Conservation (phyloP, 2,797 vertebrate species). For the Cossypha heuglini region DNA sequence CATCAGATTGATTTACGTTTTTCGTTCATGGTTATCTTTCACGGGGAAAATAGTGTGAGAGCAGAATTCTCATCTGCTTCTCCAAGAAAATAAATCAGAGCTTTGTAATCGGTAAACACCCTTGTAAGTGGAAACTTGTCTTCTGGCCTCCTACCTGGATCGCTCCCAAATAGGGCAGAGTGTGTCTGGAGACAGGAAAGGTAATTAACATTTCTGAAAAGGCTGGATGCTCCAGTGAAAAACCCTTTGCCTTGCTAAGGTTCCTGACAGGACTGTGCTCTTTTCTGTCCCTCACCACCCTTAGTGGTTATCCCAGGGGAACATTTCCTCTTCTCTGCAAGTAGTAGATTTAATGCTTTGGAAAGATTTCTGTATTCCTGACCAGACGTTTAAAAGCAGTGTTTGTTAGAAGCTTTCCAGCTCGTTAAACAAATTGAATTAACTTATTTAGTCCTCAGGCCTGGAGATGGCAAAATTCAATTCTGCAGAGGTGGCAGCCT, state of each 20-base stretch:
- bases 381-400: background rate
- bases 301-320: background rate
- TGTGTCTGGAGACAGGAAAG: background rate
- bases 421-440: constrained; percentile 43
- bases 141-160: background rate
- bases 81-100: background rate
- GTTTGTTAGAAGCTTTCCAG: constrained; percentile 27
- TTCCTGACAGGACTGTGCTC: background rate
- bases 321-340: background rate
- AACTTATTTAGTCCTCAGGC: background rate
- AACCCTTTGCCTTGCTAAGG: background rate
- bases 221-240: background rate
- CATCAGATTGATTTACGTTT: background rate
- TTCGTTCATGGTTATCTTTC: background rate
- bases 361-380: background rate
- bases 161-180: constrained; percentile 4
- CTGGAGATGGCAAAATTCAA: constrained; percentile 12
- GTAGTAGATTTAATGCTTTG: background rate
- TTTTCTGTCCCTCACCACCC: background rate
- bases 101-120: background rate
- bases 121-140: background rate
- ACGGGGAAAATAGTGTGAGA: background rate
- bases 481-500: constrained; percentile 20
- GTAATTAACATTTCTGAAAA: constrained; percentile 21
- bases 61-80: background rate